A percentile compares a stretch with the other conserved stretches of the same genome.
phyloP scores from a whole-genome alignment of 2,113 vertebrate species.

The Aegotheles bennettii region DNA sequence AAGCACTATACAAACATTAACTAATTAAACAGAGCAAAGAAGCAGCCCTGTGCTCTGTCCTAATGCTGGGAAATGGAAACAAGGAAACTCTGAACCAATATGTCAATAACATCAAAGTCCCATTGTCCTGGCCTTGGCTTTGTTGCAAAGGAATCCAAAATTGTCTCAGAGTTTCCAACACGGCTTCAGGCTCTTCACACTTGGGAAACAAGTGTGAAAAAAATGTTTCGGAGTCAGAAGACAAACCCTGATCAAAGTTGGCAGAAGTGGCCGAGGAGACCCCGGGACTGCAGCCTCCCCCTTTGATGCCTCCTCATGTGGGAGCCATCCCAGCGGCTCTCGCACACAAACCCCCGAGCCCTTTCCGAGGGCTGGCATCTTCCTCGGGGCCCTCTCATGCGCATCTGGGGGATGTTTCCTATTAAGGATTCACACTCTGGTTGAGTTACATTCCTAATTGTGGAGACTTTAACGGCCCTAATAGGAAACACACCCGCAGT shows the following conservation, averaged over 20 bases:
- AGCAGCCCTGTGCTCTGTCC: conserved; percentile 39
- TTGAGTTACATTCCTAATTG: conserved; percentile 65
- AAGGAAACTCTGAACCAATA: conserved; percentile 56
- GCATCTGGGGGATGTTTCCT: conserved; percentile 57
- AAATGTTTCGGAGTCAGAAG: conserved; percentile 19
- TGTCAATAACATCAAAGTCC: conserved; percentile 65
- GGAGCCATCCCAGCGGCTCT: conserved; percentile 42
- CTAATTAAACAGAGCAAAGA: conserved; percentile 59
- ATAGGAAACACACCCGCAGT: conserved; percentile 62
- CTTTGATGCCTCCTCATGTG: conserved; percentile 63
- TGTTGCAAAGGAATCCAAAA: conserved; percentile 57
- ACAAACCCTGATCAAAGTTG: conserved; percentile 60
- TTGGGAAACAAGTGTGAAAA: conserved; percentile 60
- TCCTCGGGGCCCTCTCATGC: conserved; percentile 17
- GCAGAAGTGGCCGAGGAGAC: conserved; percentile 47
- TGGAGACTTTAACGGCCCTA: conserved; percentile 60
- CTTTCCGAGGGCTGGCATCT: conserved; percentile 41
- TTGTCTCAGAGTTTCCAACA: conserved; percentile 57
- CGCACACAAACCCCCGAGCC: not conserved
- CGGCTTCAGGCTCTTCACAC: conserved; percentile 46
- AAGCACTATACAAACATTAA: conserved; percentile 57
- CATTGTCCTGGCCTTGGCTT: conserved; percentile 61
- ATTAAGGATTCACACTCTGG: conserved; percentile 72
- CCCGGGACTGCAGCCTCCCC: not conserved
- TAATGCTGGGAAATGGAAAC: conserved; percentile 56